Percentiles rank a stretch among this genome's conserved stretches.
phyloP scores from a whole-genome alignment of 2,888 invertebrate species.

The Xestia sexstrigata region DNA sequence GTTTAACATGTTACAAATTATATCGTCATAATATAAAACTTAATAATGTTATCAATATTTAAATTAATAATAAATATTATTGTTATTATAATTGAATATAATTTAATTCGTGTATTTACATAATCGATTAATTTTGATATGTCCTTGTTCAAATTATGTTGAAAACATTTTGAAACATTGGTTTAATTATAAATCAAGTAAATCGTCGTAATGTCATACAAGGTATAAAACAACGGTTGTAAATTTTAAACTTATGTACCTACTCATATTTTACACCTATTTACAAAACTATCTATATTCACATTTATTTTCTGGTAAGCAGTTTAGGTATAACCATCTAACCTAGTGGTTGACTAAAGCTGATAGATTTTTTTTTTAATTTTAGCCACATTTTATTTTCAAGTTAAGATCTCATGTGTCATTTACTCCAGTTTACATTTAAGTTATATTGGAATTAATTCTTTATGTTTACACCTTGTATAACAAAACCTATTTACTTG shows the following conservation, averaged over 20 bases:
- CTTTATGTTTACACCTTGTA: slow-evolving; percentile 34
- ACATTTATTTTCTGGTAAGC: neutral
- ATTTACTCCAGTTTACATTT: neutral
- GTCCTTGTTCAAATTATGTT: slow-evolving; percentile 30
- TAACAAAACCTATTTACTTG: slow-evolving; percentile 12
- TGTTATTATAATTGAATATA: slow-evolving; percentile 17
- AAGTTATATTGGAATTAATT: neutral
- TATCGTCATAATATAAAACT: slow-evolving; percentile 27
- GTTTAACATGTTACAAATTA: slow-evolving; percentile 20
- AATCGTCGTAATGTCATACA: slow-evolving; percentile 24
- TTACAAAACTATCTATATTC: slow-evolving; percentile 30
- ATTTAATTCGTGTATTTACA: slow-evolving; percentile 40
- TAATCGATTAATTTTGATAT: slow-evolving; percentile 40
- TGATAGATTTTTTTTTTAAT: neutral
- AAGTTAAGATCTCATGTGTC: neutral
- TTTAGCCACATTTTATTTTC: neutral
- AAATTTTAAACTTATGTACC: neutral
- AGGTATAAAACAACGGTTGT: slow-evolving; percentile 25
- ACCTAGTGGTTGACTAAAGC: neutral
- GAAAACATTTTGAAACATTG: neutral
- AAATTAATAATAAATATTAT: slow-evolving; percentile 16
- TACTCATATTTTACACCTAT: slow-evolving; percentile 32
- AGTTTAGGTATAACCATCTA: neutral
- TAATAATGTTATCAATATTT: slow-evolving; percentile 30
- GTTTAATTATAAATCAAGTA: neutral